Percentiles rank a stretch among this genome's conserved stretches.
phyloP scores from a whole-genome alignment of 2,888 invertebrate species.

The Sinhomidia bicolor region DNA sequence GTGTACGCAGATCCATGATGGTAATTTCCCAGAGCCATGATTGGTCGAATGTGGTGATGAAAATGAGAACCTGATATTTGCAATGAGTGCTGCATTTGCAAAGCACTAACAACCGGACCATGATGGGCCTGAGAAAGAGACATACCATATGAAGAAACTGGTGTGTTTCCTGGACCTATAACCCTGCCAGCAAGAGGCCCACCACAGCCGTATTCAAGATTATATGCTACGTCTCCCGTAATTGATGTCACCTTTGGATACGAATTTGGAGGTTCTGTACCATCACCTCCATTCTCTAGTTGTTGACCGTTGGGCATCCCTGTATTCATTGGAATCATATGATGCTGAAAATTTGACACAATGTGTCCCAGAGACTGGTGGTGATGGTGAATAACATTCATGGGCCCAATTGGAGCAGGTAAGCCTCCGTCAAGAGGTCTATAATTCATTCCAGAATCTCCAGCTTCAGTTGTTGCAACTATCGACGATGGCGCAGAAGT shows the following conservation, averaged over 20 bases:
- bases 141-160: conserved; percentile 55
- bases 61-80: conserved; percentile 67
- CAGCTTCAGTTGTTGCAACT: neutral
- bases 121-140: conserved; percentile 73
- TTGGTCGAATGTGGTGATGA: conserved; percentile 60
- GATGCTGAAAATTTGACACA: conserved; percentile 47
- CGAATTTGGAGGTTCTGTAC: neutral
- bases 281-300: conserved; percentile 33
- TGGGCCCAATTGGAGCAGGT: neutral
- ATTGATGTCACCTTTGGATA: conserved; percentile 13
- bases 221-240: conserved; percentile 11
- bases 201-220: conserved; percentile 44
- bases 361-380: neutral
- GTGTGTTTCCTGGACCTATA: conserved; percentile 38
- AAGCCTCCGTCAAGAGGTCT: conserved; percentile 11
- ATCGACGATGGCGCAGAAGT: conserved; percentile 20
- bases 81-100: conserved; percentile 71
- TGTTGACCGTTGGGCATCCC: conserved; percentile 4
- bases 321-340: conserved; percentile 53
- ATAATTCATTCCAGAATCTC: conserved; percentile 27
- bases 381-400: conserved; percentile 23
- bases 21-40: conserved; percentile 50
- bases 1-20: conserved; percentile 42
- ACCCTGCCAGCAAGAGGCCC: neutral
- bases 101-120: conserved; percentile 72